Percentiles rank a stretch among this genome's conserved stretches.
Conservation (phyloP, 2,888 invertebrate genomes). For the Patella depressa region DNA sequence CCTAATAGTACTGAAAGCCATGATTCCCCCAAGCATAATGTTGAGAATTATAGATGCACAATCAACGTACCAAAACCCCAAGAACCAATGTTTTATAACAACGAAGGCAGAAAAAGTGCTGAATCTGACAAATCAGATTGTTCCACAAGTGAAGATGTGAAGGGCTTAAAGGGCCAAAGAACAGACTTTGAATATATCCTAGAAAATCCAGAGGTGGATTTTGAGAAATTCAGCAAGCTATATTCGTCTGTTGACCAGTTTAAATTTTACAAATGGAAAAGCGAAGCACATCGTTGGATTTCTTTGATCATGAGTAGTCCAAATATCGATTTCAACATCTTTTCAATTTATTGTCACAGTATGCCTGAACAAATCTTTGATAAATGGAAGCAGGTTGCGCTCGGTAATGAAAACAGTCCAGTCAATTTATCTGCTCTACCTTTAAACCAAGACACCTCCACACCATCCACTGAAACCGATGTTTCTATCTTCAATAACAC, state of each 20-base stretch:
- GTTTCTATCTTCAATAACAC: constrained; percentile 17
- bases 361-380: constrained; percentile 23
- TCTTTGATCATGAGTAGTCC: constrained; percentile 17
- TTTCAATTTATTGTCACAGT: constrained; percentile 17
- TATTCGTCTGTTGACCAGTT: constrained; percentile 26
- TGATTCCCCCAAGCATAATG: not conserved
- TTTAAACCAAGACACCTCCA: not conserved
- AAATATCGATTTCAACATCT: constrained; percentile 21
- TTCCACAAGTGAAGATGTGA: not conserved
- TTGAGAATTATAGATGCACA: not conserved
- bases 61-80: not conserved
- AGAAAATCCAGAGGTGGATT: constrained; percentile 29
- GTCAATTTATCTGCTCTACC: not conserved
- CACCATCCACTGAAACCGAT: not conserved
- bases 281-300: constrained; percentile 22
- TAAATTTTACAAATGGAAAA: constrained; percentile 35
- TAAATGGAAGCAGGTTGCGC: constrained; percentile 14
- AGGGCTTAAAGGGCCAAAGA: constrained; percentile 10
- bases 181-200: constrained; percentile 17
- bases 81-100: not conserved
- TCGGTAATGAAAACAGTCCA: not conserved
- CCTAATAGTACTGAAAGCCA: not conserved
- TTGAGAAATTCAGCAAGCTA: constrained; percentile 23
- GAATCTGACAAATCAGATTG: constrained; percentile 11
- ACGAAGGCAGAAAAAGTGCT: constrained; percentile 15